A percentile compares a stretch with the other conserved stretches of the same genome.
Conservation (phyloP, 2,113 vertebrate species). For the Calidris pugnax region DNA sequence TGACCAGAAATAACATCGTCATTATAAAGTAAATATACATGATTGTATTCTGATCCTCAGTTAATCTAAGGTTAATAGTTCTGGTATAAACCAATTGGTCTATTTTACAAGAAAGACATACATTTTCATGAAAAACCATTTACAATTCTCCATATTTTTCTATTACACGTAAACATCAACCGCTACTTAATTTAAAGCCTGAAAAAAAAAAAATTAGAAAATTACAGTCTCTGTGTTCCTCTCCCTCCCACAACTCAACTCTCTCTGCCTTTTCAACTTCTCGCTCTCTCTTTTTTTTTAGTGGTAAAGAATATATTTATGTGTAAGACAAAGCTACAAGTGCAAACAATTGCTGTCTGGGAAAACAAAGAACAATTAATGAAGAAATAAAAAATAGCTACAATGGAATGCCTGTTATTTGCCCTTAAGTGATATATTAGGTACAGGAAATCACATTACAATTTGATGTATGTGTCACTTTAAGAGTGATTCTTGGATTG, state of each 20-base stretch:
- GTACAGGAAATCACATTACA: conserved; percentile 82
- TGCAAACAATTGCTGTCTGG: conserved; percentile 4
- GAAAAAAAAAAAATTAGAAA: not conserved
- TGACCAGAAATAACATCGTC: not conserved
- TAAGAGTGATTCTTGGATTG: conserved; percentile 77
- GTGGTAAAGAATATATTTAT: conserved; percentile 7
- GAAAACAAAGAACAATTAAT: conserved; percentile 70
- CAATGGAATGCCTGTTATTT: conserved; percentile 75
- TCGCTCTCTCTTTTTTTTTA: not conserved
- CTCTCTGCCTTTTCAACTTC: not conserved
- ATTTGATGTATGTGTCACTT: conserved; percentile 80
- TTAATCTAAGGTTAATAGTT: not conserved
- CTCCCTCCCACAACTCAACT: not conserved
- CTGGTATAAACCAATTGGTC: not conserved
- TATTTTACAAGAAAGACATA: not conserved
- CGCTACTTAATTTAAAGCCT: not conserved
- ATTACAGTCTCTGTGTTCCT: not conserved
- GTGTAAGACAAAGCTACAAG: not conserved
- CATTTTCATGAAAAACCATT: not conserved
- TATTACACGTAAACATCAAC: not conserved
- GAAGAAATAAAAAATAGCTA: conserved; percentile 58
- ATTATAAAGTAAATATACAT: not conserved
- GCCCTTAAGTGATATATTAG: conserved; percentile 81
- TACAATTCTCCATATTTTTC: not conserved
- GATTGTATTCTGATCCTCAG: not conserved